Conservation (phyloP, 2,113 vertebrate species). For the Cochlearius cochlearius region DNA sequence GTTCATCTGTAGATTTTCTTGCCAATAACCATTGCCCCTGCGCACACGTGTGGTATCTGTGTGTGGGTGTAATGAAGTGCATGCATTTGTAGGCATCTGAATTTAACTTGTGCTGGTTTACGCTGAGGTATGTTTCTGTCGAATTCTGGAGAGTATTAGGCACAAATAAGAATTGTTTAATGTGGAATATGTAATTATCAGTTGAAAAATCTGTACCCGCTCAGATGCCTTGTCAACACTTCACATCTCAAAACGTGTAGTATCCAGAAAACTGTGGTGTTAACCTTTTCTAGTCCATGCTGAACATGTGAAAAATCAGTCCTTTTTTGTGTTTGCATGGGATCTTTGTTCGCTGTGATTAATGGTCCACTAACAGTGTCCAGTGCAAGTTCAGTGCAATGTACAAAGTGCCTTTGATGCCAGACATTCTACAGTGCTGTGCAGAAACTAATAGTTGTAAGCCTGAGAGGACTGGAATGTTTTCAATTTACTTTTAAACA, state of each 20-base stretch:
- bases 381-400: slow-evolving; percentile 41
- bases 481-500: slow-evolving; percentile 69
- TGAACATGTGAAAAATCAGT: slow-evolving; percentile 9
- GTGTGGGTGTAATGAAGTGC: background rate
- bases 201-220: background rate
- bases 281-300: slow-evolving; percentile 36
- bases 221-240: slow-evolving; percentile 13
- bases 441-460: slow-evolving; percentile 49
- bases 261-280: background rate
- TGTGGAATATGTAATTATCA: slow-evolving; percentile 1
- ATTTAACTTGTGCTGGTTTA: background rate
- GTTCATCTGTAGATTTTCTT: background rate
- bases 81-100: background rate
- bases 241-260: background rate
- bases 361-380: slow-evolving; percentile 39
- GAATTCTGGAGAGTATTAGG: background rate
- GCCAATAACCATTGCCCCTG: background rate
- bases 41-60: background rate
- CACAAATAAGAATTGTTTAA: background rate
- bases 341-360: slow-evolving; percentile 60
- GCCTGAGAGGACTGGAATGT: slow-evolving; percentile 55
- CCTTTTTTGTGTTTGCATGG: slow-evolving; percentile 30
- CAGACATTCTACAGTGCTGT: slow-evolving; percentile 58
- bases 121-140: background rate
- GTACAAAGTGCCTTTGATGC: slow-evolving; percentile 66